Conservation (phyloP, 2,888 invertebrate species). For the Apotomis turbidana region DNA sequence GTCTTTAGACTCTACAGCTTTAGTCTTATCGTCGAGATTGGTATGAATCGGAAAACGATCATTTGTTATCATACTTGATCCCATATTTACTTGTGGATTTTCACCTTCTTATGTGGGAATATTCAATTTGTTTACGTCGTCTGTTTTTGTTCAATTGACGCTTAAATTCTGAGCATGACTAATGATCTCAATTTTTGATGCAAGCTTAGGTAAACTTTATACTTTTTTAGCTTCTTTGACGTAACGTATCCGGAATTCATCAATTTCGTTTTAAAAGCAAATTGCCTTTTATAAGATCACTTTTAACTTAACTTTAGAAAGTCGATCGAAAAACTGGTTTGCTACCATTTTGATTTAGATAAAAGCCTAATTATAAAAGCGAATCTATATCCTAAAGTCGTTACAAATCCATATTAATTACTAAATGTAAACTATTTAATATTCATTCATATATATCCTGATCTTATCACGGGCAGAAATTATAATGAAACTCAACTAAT, state of each 20-base stretch:
- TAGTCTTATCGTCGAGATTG: slow-evolving; percentile 51
- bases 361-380: slow-evolving; percentile 33
- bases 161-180: slow-evolving; percentile 73
- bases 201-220: slow-evolving; percentile 58
- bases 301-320: slow-evolving; percentile 33
- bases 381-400: slow-evolving; percentile 30
- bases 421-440: slow-evolving; percentile 28
- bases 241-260: slow-evolving; percentile 32
- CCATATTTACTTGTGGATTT: slow-evolving; percentile 79
- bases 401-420: slow-evolving; percentile 41
- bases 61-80: slow-evolving; percentile 72
- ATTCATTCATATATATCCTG: slow-evolving; percentile 31
- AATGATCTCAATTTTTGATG: slow-evolving; percentile 70
- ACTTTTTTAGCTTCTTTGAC: slow-evolving; percentile 22
- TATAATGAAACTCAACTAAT: slow-evolving; percentile 37
- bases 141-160: slow-evolving; percentile 83
- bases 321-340: slow-evolving; percentile 27
- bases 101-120: slow-evolving; percentile 82
- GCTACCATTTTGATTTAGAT: slow-evolving; percentile 27
- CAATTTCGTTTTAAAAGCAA: slow-evolving; percentile 22
- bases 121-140: slow-evolving; percentile 79
- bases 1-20: slow-evolving; percentile 49
- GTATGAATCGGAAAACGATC: slow-evolving; percentile 52
- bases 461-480: slow-evolving; percentile 29
- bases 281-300: slow-evolving; percentile 14